Evolutionary conservation across 2,113 vertebrate species (phyloP).

Genomic region (Egretta garzetta): DNA sequence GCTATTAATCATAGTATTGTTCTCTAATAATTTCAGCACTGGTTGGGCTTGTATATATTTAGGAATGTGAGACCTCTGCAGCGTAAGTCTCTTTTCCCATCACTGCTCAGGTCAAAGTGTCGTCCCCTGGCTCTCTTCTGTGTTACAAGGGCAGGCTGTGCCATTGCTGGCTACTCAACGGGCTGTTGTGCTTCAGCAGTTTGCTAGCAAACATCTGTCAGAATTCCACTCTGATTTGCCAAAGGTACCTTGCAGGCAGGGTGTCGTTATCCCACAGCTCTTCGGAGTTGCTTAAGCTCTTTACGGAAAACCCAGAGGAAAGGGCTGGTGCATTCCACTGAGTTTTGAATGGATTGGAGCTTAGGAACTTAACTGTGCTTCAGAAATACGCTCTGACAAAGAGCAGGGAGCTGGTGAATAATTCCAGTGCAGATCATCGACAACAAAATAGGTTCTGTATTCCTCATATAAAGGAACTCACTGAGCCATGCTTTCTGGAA

Average conservation of each 20-base stretch:
- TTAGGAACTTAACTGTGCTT: background rate
- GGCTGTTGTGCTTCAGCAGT: background rate
- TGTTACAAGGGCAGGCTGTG: background rate
- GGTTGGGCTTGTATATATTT: background rate
- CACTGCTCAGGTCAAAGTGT: rapidly evolving
- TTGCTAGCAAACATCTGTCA: background rate
- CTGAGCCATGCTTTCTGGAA: background rate
- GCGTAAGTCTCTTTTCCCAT: background rate
- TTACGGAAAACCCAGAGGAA: background rate
- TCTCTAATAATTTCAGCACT: background rate
- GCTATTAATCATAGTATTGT: background rate
- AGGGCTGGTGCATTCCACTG: background rate
- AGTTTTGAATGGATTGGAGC: background rate
- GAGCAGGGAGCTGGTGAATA: background rate
- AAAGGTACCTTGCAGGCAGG: background rate
- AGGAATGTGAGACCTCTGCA: background rate
- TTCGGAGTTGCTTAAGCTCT: background rate
- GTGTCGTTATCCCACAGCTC: background rate
- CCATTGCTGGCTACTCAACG: background rate
- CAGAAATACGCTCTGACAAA: background rate
- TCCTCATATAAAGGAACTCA: background rate
- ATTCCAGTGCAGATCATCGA: background rate
- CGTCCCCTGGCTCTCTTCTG: background rate
- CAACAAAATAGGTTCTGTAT: background rate
- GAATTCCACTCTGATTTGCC: background rate